Evolutionary conservation across 2,113 vertebrate species (phyloP), one percentile per base, ranked within the genome.

Genomic region (Alectura lathami): DNA sequence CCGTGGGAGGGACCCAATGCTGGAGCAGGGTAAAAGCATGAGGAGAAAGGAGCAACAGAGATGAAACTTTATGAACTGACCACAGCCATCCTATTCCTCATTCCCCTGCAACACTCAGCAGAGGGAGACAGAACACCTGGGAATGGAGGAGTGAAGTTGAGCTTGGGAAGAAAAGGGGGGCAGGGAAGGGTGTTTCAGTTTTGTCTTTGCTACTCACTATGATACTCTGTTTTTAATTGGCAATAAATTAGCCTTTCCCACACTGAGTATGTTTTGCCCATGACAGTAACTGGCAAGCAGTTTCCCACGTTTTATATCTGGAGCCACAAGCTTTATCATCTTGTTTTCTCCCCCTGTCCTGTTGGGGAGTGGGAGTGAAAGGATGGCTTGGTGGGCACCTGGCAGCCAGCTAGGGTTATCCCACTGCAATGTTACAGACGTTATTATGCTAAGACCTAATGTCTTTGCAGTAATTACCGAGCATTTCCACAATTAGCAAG

Each of bases 91-190:
- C 22, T 67, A 11, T 36, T 43, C 18, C 51, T 8, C 56, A 22
- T 51, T 16, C 22, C 12, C 1, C 3, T 34, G 2, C 8, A 1
- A 29, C 3, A 0, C 9, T 7, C 2, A 66, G 3, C 0, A 2
- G 11, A 6, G 50, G 6, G 22, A 54, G 4, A 7, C 9, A 54
- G 27, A 34, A 66, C 17, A 51, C 5, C 32, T 70, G 72, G 20
- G n/a, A 66, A 12, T 62, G 26, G 57, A 77, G 23, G 30, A 66
- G 14, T 57, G 27, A 62, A 47, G 29, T 27, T 66, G 16, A 63
- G 4, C 17, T 63, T 68, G 20, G 29, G 20, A 83, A 68, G n/a
- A 60, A 83, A 8, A 3, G 36, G 5, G 5, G 54, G 29, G 8
- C n/a, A 12, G 6, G 18, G 57, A 32, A 8, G 77, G 6, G 16